Conservation (phyloP, 2,888 invertebrate genomes). For the Euzetes globulus region DNA sequence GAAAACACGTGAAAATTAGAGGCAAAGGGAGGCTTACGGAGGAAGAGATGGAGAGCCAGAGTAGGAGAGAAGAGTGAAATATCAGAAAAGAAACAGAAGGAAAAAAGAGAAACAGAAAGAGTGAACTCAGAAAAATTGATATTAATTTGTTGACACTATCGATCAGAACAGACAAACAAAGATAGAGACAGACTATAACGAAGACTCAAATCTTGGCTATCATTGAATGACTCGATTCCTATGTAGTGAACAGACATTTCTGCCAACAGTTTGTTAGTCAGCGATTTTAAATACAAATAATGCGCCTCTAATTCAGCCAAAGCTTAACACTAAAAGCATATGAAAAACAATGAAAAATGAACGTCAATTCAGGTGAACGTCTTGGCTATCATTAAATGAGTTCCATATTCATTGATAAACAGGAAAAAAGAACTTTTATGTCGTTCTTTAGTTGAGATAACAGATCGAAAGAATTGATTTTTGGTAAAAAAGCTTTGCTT, state of each 20-base stretch:
- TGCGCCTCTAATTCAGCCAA: background rate
- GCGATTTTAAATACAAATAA: background rate
- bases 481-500: background rate
- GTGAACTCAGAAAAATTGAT: background rate
- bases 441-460: background rate
- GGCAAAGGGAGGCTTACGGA: no score
- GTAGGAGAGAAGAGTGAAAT: background rate
- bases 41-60: background rate
- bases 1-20: no score
- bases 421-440: background rate
- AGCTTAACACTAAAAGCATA: background rate
- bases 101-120: background rate
- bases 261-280: background rate
- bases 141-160: background rate
- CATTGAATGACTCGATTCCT: background rate
- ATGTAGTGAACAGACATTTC: background rate
- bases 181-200: background rate
- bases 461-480: background rate
- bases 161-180: background rate
- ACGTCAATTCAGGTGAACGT: no score
- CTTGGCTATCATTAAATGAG: no score
- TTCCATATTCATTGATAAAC: background rate
- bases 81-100: background rate
- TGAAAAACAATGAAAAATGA: background rate
- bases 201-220: background rate